Percentiles rank a stretch among this genome's conserved stretches.
Conservation (phyloP, 1,140 invertebrate species). For the Leptonema lineaticorne region DNA sequence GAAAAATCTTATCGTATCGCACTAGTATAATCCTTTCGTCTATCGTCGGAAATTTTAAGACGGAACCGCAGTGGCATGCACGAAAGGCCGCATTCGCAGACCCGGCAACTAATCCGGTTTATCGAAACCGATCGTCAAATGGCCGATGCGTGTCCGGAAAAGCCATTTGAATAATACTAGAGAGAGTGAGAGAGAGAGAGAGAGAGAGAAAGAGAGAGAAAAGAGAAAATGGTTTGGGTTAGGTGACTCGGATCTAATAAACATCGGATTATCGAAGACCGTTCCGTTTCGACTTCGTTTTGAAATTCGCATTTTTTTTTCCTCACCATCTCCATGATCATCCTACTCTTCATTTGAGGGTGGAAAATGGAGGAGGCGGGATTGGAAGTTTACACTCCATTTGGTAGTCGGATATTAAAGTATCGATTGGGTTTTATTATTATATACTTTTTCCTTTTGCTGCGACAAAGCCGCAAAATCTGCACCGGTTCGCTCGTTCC, state of each 20-base stretch:
- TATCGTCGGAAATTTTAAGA: no score
- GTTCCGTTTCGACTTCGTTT: neutral
- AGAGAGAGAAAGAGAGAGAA: no score
- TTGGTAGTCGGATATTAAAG: conserved; percentile 20
- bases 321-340: neutral
- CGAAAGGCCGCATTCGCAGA: conserved; percentile 15
- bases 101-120: conserved; percentile 31
- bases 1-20: no score
- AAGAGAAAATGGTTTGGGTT: no score
- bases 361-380: no score
- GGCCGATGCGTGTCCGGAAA: conserved; percentile 25
- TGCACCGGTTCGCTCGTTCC: neutral
- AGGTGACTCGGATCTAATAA: conserved; percentile 32
- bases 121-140: conserved; percentile 15
- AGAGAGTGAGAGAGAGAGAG: no score
- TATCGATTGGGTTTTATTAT: conserved; percentile 8
- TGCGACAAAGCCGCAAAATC: neutral
- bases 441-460: neutral
- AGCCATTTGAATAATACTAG: conserved; percentile 31
- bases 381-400: conserved; percentile 20
- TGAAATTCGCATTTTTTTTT: neutral
- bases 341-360: neutral
- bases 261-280: conserved; percentile 26
- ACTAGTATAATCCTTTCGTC: no score
- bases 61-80: no score